Percentiles rank a stretch among this genome's conserved stretches.
Conservation (phyloP, 2,797 vertebrate species). For the Acrossocheilus wenchowensis region DNA sequence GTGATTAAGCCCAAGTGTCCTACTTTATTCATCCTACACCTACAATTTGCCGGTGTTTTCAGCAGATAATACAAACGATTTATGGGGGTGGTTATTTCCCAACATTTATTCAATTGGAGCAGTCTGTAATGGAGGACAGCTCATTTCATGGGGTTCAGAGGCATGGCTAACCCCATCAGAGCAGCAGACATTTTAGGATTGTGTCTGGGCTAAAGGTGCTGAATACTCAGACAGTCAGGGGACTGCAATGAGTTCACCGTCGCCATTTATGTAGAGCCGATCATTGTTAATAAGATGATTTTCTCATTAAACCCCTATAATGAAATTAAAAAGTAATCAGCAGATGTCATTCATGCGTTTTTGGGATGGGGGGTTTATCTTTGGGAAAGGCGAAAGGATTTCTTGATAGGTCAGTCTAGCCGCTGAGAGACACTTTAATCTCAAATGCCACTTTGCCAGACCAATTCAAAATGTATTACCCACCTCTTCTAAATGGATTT, state of each 20-base stretch:
- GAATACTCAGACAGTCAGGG: slow-evolving; percentile 31
- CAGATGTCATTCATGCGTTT: slow-evolving; percentile 55
- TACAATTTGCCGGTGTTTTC: slow-evolving; percentile 2
- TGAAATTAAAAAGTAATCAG: slow-evolving; percentile 62
- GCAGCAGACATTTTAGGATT: slow-evolving; percentile 47
- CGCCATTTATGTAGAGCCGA: slow-evolving; percentile 49
- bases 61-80: slow-evolving; percentile 15
- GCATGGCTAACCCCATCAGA: slow-evolving; percentile 47
- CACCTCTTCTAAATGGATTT: slow-evolving; percentile 57
- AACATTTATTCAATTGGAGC: slow-evolving; percentile 43
- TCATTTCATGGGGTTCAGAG: slow-evolving; percentile 45
- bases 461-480: slow-evolving; percentile 57
- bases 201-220: slow-evolving; percentile 49
- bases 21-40: slow-evolving; percentile 1
- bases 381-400: slow-evolving; percentile 49
- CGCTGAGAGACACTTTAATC: slow-evolving; percentile 46
- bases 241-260: slow-evolving; percentile 49
- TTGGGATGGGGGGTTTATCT: slow-evolving; percentile 49
- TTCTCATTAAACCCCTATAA: slow-evolving; percentile 59
- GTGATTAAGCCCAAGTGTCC: neutral
- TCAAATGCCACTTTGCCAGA: slow-evolving; percentile 57
- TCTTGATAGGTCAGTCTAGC: slow-evolving; percentile 58
- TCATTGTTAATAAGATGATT: slow-evolving; percentile 62
- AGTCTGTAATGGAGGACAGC: slow-evolving; percentile 30
- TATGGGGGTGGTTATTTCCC: slow-evolving; percentile 34